These are phyloP conservation scores for Coboldia fuscipes DNA, from an alignment of 1,140 invertebrate species.

Conservation along the genomic window DNA sequence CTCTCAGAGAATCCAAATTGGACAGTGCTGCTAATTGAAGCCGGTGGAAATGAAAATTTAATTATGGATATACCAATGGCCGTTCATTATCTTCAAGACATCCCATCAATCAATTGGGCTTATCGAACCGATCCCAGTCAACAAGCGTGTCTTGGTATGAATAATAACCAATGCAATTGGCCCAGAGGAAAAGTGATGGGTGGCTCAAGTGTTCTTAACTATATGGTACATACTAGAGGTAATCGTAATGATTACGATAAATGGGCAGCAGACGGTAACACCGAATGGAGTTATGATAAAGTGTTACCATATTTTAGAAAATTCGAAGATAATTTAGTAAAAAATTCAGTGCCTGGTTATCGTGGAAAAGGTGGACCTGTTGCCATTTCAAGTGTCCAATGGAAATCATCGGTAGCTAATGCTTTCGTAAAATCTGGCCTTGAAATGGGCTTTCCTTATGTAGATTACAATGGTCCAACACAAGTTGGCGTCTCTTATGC, in stretches of 20 bases:
- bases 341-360: constrained; percentile 24
- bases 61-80: constrained; percentile 45
- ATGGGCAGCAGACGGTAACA: constrained; percentile 55
- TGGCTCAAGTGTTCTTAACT: constrained; percentile 69
- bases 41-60: constrained; percentile 31
- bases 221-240: constrained; percentile 76
- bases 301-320: constrained; percentile 67
- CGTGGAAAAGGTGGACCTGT: constrained; percentile 35
- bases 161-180: constrained; percentile 38
- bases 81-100: constrained; percentile 35
- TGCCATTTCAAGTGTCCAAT: constrained; percentile 25
- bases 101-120: constrained; percentile 38
- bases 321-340: constrained; percentile 42
- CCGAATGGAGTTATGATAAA: constrained; percentile 64
- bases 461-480: constrained; percentile 48
- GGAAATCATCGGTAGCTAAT: constrained; percentile 35
- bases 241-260: constrained; percentile 50
- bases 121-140: constrained; percentile 38
- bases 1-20: constrained; percentile 32
- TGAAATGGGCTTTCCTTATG: constrained; percentile 38
- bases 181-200: constrained; percentile 59
- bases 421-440: constrained; percentile 42
- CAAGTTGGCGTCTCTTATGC: constrained; percentile 39
- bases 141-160: constrained; percentile 21
- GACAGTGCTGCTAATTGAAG: constrained; percentile 44